These are phyloP conservation scores for Cydia splendana DNA, from an alignment of 1,140 invertebrate species.

Conservation along the genomic window DNA sequence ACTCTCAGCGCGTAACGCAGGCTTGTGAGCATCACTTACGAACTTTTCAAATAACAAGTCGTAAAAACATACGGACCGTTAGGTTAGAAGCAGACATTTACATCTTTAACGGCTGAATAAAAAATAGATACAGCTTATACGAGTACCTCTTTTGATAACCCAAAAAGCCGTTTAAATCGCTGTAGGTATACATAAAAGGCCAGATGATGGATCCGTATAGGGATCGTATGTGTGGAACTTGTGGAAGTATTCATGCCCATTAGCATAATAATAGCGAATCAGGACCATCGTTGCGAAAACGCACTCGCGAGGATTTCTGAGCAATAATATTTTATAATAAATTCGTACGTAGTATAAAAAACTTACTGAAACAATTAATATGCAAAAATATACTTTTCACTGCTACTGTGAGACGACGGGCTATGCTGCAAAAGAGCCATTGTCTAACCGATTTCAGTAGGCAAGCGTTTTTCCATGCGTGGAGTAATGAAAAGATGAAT, in stretches of 20 bases:
- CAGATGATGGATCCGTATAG: not conserved
- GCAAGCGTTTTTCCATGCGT: constrained; percentile 9
- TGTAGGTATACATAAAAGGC: not conserved
- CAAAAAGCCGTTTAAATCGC: constrained; percentile 8
- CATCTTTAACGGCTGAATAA: constrained; percentile 19
- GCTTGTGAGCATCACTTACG: constrained; percentile 35
- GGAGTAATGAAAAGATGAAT: constrained; percentile 3
- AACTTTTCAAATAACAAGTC: constrained; percentile 29
- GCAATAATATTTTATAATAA: not conserved
- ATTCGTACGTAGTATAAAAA: not conserved
- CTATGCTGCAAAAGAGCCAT: not conserved
- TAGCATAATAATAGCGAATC: constrained; percentile 10
- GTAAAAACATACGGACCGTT: constrained; percentile 7
- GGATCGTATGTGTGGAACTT: not conserved
- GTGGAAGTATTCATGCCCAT: constrained; percentile 5
- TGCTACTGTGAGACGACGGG: not conserved
- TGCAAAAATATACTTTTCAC: not conserved
- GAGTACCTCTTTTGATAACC: constrained; percentile 24
- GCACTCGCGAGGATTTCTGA: not conserved
- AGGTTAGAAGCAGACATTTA: not conserved
- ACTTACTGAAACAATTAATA: not conserved
- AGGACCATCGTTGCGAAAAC: not conserved
- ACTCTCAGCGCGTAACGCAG: constrained; percentile 61
- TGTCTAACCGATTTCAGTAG: constrained; percentile 4
- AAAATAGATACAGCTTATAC: constrained; percentile 18